phyloP scores from a whole-genome alignment of 2,888 invertebrate species.

The Helobdella robusta region DNA sequence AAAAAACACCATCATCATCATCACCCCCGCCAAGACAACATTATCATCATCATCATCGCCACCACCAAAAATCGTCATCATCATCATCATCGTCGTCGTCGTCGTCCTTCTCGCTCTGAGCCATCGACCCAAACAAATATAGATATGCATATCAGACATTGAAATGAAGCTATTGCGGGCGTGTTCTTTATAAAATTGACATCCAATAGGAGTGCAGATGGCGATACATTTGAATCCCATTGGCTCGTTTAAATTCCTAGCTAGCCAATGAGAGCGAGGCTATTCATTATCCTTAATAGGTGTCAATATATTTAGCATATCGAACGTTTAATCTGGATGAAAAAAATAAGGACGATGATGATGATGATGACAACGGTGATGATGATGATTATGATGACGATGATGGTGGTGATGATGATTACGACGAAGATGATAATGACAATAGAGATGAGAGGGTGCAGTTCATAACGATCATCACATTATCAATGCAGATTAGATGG shows the following conservation, averaged over 20 bases:
- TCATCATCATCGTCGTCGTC: constrained; percentile 1
- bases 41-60: constrained; percentile 6
- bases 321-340: too few species aligned
- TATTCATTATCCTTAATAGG: too few species aligned
- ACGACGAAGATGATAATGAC: constrained; percentile 21
- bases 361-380: constrained; percentile 22
- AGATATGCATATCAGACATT: constrained; percentile 5
- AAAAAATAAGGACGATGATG: constrained; percentile 15
- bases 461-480: too few species aligned
- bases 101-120: neutral
- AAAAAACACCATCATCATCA: constrained; percentile 8
- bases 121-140: neutral
- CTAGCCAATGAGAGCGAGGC: too few species aligned
- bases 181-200: too few species aligned
- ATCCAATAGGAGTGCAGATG: too few species aligned
- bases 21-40: neutral
- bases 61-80: constrained; percentile 5
- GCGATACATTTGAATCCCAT: too few species aligned
- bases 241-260: too few species aligned
- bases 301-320: too few species aligned
- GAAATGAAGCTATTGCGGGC: too few species aligned
- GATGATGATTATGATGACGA: constrained; percentile 15
- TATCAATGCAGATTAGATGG: too few species aligned
- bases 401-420: constrained; percentile 21
- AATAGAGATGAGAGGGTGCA: too few species aligned